Evolutionary conservation across 2,888 invertebrate species (phyloP).

Genomic region (Venusia cambrica): DNA sequence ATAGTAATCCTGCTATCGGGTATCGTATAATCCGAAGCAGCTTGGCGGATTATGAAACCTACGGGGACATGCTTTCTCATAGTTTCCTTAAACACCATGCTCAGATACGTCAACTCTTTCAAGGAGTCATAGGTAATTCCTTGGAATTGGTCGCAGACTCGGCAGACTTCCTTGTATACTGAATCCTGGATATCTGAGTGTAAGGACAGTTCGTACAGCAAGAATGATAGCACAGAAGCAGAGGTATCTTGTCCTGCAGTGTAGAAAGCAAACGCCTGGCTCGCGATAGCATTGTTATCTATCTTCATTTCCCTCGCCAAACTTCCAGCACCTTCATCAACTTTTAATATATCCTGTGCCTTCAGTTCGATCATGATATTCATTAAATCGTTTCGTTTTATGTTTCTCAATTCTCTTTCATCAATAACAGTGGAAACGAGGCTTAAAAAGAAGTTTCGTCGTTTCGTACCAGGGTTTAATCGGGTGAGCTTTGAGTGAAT

Average conservation of each 20-base stretch:
- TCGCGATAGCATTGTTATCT: constrained; percentile 40
- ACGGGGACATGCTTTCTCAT: constrained; percentile 34
- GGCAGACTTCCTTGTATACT: constrained; percentile 28
- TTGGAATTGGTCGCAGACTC: constrained; percentile 25
- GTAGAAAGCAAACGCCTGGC: constrained; percentile 45
- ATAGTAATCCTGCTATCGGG: constrained; percentile 31
- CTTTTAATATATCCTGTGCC: constrained; percentile 37
- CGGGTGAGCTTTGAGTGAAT: constrained; percentile 8
- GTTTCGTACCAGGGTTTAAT: constrained; percentile 9
- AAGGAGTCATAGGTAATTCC: constrained; percentile 37
- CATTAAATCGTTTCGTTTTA: constrained; percentile 44
- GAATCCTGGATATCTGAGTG: constrained; percentile 30
- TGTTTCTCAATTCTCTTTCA: constrained; percentile 11
- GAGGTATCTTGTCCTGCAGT: constrained; percentile 61
- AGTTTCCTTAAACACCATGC: constrained; percentile 41
- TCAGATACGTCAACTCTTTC: constrained; percentile 45
- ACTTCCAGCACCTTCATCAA: constrained; percentile 21
- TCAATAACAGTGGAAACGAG: constrained; percentile 11
- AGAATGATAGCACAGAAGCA: constrained; percentile 41
- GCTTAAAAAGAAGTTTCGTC: constrained; percentile 9
- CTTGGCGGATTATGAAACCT: constrained; percentile 20
- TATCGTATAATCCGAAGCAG: constrained; percentile 23
- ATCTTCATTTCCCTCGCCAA: constrained; percentile 41
- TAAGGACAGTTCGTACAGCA: constrained; percentile 33
- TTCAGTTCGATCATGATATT: constrained; percentile 45